phyloP scores from a whole-genome alignment of 1,140 invertebrate genomes.

The Potamilus streckersoni region DNA sequence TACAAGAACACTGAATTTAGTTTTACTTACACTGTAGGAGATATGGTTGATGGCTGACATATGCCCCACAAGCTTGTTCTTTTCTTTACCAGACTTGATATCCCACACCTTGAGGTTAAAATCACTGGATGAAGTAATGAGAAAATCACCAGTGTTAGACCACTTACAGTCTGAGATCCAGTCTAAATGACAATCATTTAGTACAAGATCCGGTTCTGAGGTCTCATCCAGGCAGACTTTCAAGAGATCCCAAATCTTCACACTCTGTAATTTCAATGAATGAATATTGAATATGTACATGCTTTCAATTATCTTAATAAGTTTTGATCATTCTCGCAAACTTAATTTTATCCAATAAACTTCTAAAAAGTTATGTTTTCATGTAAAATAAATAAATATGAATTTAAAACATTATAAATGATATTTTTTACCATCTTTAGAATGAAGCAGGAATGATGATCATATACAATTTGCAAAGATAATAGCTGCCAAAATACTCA shows the following conservation, averaged over 20 bases:
- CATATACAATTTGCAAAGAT: too few relatives aligned
- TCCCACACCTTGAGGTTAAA: slow-evolving; percentile 65
- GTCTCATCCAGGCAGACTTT: slow-evolving; percentile 11
- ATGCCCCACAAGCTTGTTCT: slow-evolving; percentile 59
- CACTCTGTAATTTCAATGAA: slow-evolving; percentile 39
- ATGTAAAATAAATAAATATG: too few relatives aligned
- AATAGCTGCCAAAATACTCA: too few relatives aligned
- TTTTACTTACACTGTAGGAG: slow-evolving; percentile 54
- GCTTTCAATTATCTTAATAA: too few relatives aligned
- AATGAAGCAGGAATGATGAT: too few relatives aligned
- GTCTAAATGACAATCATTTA: slow-evolving; percentile 61
- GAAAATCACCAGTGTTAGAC: slow-evolving; percentile 59
- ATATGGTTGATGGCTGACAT: slow-evolving; percentile 59
- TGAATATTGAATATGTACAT: too few relatives aligned
- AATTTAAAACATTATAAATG: too few relatives aligned
- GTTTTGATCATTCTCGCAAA: too few relatives aligned
- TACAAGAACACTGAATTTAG: background rate
- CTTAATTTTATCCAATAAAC: too few relatives aligned
- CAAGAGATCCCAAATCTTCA: slow-evolving; percentile 50
- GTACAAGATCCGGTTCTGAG: slow-evolving; percentile 26
- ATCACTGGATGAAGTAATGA: slow-evolving; percentile 64
- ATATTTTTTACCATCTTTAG: too few relatives aligned
- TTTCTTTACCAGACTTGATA: slow-evolving; percentile 48
- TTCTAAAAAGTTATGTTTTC: too few relatives aligned
- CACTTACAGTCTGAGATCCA: slow-evolving; percentile 65